Evolutionary conservation across 2,888 invertebrate species (phyloP).

Genomic region (Eubasilissa splendida): DNA sequence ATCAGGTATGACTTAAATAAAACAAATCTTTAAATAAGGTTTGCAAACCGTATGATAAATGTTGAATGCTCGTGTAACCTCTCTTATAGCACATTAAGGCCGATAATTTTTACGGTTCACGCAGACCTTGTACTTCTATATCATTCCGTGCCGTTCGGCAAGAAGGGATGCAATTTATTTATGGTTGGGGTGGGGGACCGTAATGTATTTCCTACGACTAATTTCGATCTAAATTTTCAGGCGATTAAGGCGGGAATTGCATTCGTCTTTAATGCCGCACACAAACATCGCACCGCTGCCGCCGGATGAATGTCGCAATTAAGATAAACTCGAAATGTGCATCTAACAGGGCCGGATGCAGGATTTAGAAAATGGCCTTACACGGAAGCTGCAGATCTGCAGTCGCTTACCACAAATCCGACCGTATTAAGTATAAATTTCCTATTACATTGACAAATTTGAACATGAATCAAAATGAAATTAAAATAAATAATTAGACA

Average conservation of each 20-base stretch:
- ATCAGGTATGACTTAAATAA: too few relatives aligned
- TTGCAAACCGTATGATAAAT: too few relatives aligned
- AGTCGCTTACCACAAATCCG: too few relatives aligned
- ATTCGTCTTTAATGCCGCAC: constrained; percentile 39
- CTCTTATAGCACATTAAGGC: background rate
- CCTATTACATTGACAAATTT: too few relatives aligned
- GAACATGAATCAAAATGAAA: too few relatives aligned
- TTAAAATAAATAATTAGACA: too few relatives aligned
- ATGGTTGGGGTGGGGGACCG: constrained; percentile 5
- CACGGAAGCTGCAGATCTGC: too few relatives aligned
- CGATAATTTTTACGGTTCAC: constrained; percentile 3
- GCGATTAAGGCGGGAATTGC: constrained; percentile 42
- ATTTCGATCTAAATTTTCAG: constrained; percentile 43
- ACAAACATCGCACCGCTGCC: constrained; percentile 7
- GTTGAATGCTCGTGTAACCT: too few relatives aligned
- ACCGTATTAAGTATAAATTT: too few relatives aligned
- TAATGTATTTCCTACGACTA: constrained; percentile 39
- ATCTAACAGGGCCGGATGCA: background rate
- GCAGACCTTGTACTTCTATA: background rate
- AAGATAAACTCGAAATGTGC: background rate
- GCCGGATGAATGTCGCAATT: constrained; percentile 14
- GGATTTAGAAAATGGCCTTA: background rate
- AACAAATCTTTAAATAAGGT: too few relatives aligned
- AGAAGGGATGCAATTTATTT: constrained; percentile 9
- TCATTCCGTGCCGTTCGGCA: background rate